Base-by-base conservation (phyloP, 1,140 invertebrate genomes). In the Choristoneura fumiferana region DNA sequence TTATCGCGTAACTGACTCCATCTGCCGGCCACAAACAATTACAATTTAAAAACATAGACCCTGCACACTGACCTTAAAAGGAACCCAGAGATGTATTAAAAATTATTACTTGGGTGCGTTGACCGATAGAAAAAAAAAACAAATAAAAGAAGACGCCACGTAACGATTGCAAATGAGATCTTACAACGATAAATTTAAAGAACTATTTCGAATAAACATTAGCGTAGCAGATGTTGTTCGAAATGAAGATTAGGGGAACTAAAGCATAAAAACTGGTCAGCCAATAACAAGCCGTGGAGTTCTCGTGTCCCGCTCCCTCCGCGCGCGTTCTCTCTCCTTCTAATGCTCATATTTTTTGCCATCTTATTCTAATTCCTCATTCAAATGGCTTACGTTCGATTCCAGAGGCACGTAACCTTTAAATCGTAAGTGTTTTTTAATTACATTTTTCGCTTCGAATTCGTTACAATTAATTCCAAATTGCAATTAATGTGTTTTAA, bases 201-300 rank as follows among this genome's bases (percentile, higher is more conserved):
- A 73, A 73, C 76, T 67, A 75, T 84, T 86, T 87, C 77, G 76
- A 79, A 81, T 78, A 76, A 78, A 79, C 76, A 83, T 81, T 74
- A 78, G 62, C 63, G 69, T 58, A 76, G 86, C 82, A 87, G 81
- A 86, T 88, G 85, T 84, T 80, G 71, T 72, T 78, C 79, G 76
- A 81, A 84, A 84, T 73, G 71, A 84, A 88, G 81, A 89, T 89
- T 89, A 89, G 86, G 86, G 86, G 86, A 89, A 86, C 80, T 87
- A 86, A 87, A 63, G 73, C 83, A 87, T 89, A 87, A 89, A 89
- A 89, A 87, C 69, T 72, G 80, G 81, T 85, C 84, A 82, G 77
- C 84, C 84, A 89, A 89, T 87, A 63, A 65, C 56, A 54, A 60
- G 37, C 52, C 69, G 58, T 40, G 56, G 33, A 65, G 39, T 56